Evolutionary conservation across 2,888 invertebrate genomes (phyloP), one percentile per base, ranked within the genome.

Genomic region (Agonopterix arenella): DNA sequence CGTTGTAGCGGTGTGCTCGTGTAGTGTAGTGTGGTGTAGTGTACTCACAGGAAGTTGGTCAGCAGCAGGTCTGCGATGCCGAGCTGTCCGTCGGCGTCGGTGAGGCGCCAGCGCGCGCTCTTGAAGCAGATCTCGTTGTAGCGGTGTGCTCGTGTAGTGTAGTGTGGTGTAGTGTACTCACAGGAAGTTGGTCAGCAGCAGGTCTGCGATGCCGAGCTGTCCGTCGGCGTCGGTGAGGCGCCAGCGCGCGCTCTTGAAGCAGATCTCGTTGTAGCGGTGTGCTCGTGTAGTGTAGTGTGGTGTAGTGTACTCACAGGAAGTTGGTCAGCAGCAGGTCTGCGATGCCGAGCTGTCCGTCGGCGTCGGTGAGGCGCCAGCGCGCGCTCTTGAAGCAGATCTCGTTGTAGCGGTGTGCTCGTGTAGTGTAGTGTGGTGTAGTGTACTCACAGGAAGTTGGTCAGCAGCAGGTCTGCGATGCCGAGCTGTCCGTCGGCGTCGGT

Each of bases 241-340:
- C 99, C 99, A 99, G 70, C 97, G 96, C 4, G 99, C 99, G 68
- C 97, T 96, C 82, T 98, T 98, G 83, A 99, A 99, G 81, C 98
- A 99, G 66, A 99, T 98, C 89, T n/a, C 85, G 76, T 85, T 85
- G 78, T 82, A 73, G 38, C 98, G 90, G 28, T 97, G 95, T n/a
- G n/a, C n/a, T n/a, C n/a, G n/a, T n/a, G n/a, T n/a, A n/a, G n/a
- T n/a, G n/a, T n/a, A n/a, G 18, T 18, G 18, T 18, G 4, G 18
- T 18, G 4, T 4, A 18, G 4, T 2, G 2, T 18, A 18, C 91
- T 89, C 73, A 98, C 91, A 99, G 89, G 82, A 99, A 99, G 77
- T 98, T 98, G 51, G 97, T 95, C 2, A 99, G 92, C 51, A 97
- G 94, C 52, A 99, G 91, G 86, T 99, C 98, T 0, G 99, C 97